Conservation (phyloP, 2,888 invertebrate species). For the Rhagium mordax region DNA sequence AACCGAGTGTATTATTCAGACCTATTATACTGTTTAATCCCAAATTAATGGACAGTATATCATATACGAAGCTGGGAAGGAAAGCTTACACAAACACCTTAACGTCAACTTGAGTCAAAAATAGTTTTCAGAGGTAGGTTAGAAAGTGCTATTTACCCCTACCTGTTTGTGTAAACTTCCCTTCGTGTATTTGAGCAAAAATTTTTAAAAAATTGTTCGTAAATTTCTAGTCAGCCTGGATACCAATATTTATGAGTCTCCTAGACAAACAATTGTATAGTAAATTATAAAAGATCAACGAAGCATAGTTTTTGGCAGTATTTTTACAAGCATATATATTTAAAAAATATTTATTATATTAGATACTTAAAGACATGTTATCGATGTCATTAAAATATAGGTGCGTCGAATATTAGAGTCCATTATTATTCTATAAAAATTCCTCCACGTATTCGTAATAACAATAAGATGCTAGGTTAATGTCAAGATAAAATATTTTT, state of each 20-base stretch:
- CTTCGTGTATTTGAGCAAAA: neutral
- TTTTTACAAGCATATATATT: constrained; percentile 69
- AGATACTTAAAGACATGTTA: constrained; percentile 41
- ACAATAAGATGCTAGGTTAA: constrained; percentile 16
- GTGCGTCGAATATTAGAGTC: constrained; percentile 29
- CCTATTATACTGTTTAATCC: constrained; percentile 35
- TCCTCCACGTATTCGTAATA: constrained; percentile 19
- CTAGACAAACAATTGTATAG: constrained; percentile 34
- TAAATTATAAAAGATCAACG: constrained; percentile 59
- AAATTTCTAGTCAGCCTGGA: neutral
- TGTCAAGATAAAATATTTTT: constrained; percentile 23
- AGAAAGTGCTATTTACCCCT: no score
- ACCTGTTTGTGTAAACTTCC: no score
- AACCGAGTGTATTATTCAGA: constrained; percentile 53
- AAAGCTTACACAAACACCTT: neutral
- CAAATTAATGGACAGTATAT: constrained; percentile 1
- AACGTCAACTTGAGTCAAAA: no score
- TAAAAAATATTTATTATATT: constrained; percentile 57
- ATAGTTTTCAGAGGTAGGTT: no score
- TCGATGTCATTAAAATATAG: constrained; percentile 44
- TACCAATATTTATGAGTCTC: constrained; percentile 12
- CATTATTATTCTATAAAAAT: constrained; percentile 28
- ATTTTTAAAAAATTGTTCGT: neutral
- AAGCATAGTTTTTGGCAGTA: constrained; percentile 69
- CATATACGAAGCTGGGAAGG: neutral